A percentile compares a stretch with the other conserved stretches of the same genome.
Conservation (phyloP, 2,113 vertebrate genomes). For the Puntigrus tetrazona region DNA sequence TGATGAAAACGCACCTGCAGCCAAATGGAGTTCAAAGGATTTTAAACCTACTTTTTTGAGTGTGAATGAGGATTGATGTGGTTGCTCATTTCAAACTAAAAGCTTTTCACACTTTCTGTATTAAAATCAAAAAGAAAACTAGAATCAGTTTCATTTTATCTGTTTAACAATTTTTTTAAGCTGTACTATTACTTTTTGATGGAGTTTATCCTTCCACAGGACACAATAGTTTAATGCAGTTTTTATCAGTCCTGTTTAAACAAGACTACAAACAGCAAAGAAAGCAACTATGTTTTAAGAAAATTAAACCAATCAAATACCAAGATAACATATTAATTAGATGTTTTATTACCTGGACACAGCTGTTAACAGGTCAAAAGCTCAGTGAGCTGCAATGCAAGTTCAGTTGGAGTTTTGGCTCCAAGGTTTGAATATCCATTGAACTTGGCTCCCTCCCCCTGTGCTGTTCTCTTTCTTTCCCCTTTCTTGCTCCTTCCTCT, state of each 20-base stretch:
- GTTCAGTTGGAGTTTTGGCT: constrained; percentile 89
- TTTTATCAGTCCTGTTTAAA: neutral
- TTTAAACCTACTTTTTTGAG: neutral
- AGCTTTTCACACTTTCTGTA: neutral
- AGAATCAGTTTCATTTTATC: neutral
- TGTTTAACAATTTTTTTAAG: no score
- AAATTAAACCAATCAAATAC: neutral
- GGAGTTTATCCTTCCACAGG: neutral
- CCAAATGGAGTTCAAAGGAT: neutral
- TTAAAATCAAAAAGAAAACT: neutral
- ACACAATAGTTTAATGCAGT: neutral
- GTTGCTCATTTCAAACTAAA: neutral
- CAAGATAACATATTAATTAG: neutral
- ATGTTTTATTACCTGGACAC: constrained; percentile 84
- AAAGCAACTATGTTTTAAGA: neutral
- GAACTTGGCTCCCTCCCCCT: constrained; percentile 21
- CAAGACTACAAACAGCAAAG: neutral
- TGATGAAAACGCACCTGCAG: constrained; percentile 79
- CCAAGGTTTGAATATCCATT: constrained; percentile 85
- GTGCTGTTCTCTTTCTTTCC: neutral
- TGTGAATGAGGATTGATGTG: neutral
- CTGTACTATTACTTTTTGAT: neutral
- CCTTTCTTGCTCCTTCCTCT: constrained; percentile 38
- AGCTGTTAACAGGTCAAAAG: constrained; percentile 93
- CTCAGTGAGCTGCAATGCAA: constrained; percentile 91